Evolutionary conservation across 2,113 vertebrate genomes (phyloP).

Genomic region (Podiceps cristatus): DNA sequence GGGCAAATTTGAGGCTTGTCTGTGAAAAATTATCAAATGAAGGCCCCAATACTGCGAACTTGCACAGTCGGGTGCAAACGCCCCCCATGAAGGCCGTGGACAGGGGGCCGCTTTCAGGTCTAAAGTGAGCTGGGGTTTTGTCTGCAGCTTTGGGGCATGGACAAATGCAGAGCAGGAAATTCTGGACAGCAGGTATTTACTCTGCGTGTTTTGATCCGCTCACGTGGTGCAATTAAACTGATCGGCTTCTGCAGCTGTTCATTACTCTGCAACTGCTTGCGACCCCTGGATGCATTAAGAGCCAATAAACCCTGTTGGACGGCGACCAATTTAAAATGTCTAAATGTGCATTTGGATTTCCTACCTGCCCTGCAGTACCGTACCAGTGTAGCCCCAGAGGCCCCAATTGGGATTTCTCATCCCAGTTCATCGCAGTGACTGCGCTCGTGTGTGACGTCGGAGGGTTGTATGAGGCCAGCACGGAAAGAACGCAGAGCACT

Average conservation of each 20-base stretch:
- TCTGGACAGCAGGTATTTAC: not conserved
- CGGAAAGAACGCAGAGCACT: not conserved
- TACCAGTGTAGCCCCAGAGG: not conserved
- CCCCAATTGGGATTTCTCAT: no score
- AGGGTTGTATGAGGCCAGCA: not conserved
- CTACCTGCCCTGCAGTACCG: not conserved
- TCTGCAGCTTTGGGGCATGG: not conserved
- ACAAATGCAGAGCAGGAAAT: not conserved
- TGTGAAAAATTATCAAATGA: not conserved
- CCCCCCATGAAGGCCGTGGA: not conserved
- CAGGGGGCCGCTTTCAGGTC: not conserved
- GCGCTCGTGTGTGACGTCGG: not conserved
- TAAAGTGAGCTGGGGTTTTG: not conserved
- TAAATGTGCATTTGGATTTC: not conserved
- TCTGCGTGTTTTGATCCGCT: not conserved
- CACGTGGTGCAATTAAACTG: not conserved
- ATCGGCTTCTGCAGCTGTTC: not conserved
- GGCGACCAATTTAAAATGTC: no score
- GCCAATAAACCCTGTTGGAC: no score
- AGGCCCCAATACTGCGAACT: not conserved
- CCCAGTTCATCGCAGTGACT: not conserved
- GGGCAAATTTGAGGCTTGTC: not conserved
- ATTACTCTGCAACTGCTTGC: not conserved
- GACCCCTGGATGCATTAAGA: not conserved
- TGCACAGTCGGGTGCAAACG: not conserved